Base-by-base conservation (phyloP, 2,888 invertebrate species). In the Epirrhoe alternata region DNA sequence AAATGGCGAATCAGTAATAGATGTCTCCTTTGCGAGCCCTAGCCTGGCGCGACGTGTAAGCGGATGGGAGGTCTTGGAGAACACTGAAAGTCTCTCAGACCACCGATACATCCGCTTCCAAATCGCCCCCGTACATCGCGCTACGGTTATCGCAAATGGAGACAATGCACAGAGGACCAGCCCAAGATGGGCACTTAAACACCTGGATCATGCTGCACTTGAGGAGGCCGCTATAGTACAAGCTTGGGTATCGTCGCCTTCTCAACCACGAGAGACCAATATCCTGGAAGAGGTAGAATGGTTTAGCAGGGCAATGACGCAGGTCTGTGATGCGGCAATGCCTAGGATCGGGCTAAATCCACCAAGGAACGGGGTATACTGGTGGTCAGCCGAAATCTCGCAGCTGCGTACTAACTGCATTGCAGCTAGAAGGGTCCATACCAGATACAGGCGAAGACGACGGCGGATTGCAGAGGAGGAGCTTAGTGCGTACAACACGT, bases 1-100 rank as follows among this genome's bases (percentile, higher is more conserved):
- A 10, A 55, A 65, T 24, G 75, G 77, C 0, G 73, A 66, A 0
- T 76, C 75, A 0, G 49, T 70, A 2, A 58, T 72, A 24, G 24
- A 24, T 24, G 24, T 24, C 24, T 24, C 24, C 24, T 24, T 24
- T 24, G 24, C 24, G 24, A 24, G 24, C 3, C 24, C 1, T 24
- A 24, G 24, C 24, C 24, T 24, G 24, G 24, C 24, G 24, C 24
- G 24, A 24, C 24, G 24, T 2, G 24, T 24, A 2, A 24, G 3
- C 24, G 24, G 24, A 24, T 24, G 24, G 24, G 24, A 24, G 24
- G 24, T 24, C 24, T 24, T 24, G 24, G 24, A 24, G 24, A 3
- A 3, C 3, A 24, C 24, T 3, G 24, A 24, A 24, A 24, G 24
- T 3, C 24, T 24, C 24, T 24, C 24, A 24, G 24, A 24, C 24